Evolutionary conservation across 2,888 invertebrate species (phyloP).

Genomic region (Chaitophorus viminalis): DNA sequence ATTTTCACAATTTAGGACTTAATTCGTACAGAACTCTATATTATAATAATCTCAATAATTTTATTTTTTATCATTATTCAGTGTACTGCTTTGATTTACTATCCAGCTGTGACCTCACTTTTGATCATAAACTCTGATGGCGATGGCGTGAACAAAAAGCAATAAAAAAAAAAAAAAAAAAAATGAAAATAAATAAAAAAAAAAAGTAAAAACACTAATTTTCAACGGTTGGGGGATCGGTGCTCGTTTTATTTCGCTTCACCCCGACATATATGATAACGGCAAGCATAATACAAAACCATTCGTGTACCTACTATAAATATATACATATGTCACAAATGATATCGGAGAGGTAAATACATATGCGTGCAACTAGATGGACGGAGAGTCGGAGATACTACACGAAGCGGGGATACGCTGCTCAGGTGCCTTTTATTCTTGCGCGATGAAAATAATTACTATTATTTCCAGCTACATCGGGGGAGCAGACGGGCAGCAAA

Average conservation of each 20-base stretch:
- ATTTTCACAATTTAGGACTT: not conserved
- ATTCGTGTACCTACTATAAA: not conserved
- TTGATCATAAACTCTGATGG: conserved; percentile 27
- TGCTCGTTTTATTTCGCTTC: conserved; percentile 19
- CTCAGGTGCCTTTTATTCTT: conserved; percentile 61
- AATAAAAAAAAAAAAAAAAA: conserved; percentile 28
- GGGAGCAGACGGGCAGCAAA: not conserved
- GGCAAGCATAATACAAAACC: not conserved
- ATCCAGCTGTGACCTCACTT: conserved; percentile 31
- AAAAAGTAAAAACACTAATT: conserved; percentile 41
- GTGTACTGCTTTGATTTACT: conserved; percentile 43
- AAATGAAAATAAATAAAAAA: conserved; percentile 42
- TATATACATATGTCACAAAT: conserved; percentile 14
- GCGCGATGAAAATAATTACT: conserved; percentile 58
- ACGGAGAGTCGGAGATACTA: no score
- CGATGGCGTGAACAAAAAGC: not conserved
- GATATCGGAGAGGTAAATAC: conserved; percentile 7
- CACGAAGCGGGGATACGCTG: conserved; percentile 3
- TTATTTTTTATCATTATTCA: conserved; percentile 11
- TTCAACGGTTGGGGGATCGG: not conserved
- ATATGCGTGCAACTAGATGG: not conserved
- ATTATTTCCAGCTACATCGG: conserved; percentile 14
- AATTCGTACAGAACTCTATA: not conserved
- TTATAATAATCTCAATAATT: conserved; percentile 25
- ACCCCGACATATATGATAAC: not conserved